These are phyloP conservation scores for Micromesistius poutassou DNA, from an alignment of 2,797 vertebrate genomes.

Conservation along the genomic window DNA sequence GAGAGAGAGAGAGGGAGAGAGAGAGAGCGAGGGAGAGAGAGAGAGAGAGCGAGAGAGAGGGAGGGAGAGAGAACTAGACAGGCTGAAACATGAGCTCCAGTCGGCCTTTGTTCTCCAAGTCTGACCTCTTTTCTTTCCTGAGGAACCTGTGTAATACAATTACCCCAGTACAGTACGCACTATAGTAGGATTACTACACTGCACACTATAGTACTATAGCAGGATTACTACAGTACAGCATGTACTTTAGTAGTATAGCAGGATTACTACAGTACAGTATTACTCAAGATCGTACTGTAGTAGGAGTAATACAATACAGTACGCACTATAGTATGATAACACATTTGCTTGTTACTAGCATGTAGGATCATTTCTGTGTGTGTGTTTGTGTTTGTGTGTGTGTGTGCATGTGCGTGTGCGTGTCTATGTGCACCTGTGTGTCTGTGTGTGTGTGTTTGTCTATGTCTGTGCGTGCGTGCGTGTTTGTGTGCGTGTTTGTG, in stretches of 20 bases:
- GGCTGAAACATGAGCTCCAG: constrained; percentile 65
- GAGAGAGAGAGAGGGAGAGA: no score
- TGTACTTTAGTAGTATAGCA: neutral
- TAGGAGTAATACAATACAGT: neutral
- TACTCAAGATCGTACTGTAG: neutral
- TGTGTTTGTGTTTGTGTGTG: neutral
- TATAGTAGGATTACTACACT: neutral
- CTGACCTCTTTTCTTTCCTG: constrained; percentile 61
- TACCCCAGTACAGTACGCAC: constrained; percentile 20
- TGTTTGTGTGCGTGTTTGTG: constrained; percentile 16
- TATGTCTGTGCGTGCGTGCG: constrained; percentile 13
- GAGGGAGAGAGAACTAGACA: constrained; percentile 45
- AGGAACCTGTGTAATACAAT: constrained; percentile 49
- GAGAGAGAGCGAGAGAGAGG: no score
- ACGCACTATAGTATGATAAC: neutral
- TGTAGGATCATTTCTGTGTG: neutral
- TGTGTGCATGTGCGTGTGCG: no score
- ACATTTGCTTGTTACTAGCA: neutral
- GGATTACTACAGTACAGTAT: neutral
- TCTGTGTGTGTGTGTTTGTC: neutral
- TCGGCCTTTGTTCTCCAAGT: constrained; percentile 58
- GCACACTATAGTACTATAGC: neutral
- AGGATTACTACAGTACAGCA: constrained; percentile 15
- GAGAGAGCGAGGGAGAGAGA: no score
- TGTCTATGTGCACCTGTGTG: neutral